phyloP scores from a whole-genome alignment of 2,888 invertebrate genomes.

The Rhingia rostrata region DNA sequence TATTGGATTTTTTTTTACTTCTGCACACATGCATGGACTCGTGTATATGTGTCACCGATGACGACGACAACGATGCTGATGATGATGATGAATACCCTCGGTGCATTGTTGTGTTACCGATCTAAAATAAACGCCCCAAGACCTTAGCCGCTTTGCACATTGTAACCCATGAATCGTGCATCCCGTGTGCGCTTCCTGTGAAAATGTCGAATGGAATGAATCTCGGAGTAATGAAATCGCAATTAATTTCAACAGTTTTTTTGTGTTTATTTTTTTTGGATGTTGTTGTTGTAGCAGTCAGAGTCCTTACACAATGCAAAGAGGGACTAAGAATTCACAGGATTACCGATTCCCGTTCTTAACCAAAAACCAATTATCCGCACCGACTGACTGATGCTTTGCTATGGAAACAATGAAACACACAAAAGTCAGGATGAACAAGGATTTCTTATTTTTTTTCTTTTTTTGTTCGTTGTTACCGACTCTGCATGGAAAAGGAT shows the following conservation, averaged over 20 bases:
- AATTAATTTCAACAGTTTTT: slow-evolving; percentile 82
- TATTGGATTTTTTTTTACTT: slow-evolving; percentile 61
- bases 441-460: slow-evolving; percentile 32
- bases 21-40: slow-evolving; percentile 19
- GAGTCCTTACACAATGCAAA: slow-evolving; percentile 56
- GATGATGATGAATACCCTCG: slow-evolving; percentile 61
- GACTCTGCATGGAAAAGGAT: background rate
- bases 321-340: slow-evolving; percentile 43
- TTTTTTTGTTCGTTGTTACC: background rate
- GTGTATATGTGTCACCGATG: slow-evolving; percentile 49
- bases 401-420: slow-evolving; percentile 73
- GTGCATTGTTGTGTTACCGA: slow-evolving; percentile 63
- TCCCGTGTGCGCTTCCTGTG: slow-evolving; percentile 66
- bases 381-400: slow-evolving; percentile 72
- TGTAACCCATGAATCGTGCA: slow-evolving; percentile 60
- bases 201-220: slow-evolving; percentile 72
- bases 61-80: slow-evolving; percentile 5
- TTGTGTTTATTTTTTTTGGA: slow-evolving; percentile 19
- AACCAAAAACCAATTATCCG: slow-evolving; percentile 74
- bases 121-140: slow-evolving; percentile 54
- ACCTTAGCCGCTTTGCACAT: slow-evolving; percentile 62
- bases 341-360: slow-evolving; percentile 45
- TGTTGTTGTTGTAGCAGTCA: slow-evolving; percentile 1
- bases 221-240: slow-evolving; percentile 82
- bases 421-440: slow-evolving; percentile 68